Base-by-base conservation (phyloP, 2,888 invertebrate genomes). In the Anarsia innoxiella region DNA sequence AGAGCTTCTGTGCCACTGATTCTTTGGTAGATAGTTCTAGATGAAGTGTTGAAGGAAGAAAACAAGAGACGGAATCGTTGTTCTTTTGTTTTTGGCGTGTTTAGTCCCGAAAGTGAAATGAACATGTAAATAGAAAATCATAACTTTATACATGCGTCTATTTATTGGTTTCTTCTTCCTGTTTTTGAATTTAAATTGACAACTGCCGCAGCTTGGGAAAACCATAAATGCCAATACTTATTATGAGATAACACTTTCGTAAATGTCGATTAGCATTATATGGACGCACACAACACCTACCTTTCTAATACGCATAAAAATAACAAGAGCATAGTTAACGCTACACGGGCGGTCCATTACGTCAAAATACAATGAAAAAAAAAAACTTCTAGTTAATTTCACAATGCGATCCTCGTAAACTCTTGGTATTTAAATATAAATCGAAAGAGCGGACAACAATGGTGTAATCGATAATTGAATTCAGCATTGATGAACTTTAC, bases 391-490 rank as follows among this genome's bases (percentile, higher is more conserved):
- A 62, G 33, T 28, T 66, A 67, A 73, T 80, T 83, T 82, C 83
- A 80, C 75, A 84, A 84, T 73, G 63, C 70, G 70, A 76, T 82
- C 79, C 75, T 79, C 58, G 77, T 80, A 82, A 83, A 80, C 66
- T 77, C 57, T 57, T 83, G 83, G 74, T 84, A 84, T 84, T 84
- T 84, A 83, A 83, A 83, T 84, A 82, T 83, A 79, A 82, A 80
- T 79, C 79, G 80, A 82, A 77, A 77, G 82, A 78, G 68, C 74
- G 66, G 71, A 82, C 77, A 66, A 83, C 83, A 84, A 84, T 84
- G 78, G 79, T 78, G 83, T 82, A 83, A 83, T 82, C 82, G 83
- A 74, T 83, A 84, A 84, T 84, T 84, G 83, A 84, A 84, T 84
- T 83, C 82, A 80, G 76, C 74, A 78, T 76, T 84, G 84, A 83